A percentile compares a stretch with the other conserved stretches of the same genome.
Conservation (phyloP, 2,797 vertebrate genomes). For the Vireo griseus region DNA sequence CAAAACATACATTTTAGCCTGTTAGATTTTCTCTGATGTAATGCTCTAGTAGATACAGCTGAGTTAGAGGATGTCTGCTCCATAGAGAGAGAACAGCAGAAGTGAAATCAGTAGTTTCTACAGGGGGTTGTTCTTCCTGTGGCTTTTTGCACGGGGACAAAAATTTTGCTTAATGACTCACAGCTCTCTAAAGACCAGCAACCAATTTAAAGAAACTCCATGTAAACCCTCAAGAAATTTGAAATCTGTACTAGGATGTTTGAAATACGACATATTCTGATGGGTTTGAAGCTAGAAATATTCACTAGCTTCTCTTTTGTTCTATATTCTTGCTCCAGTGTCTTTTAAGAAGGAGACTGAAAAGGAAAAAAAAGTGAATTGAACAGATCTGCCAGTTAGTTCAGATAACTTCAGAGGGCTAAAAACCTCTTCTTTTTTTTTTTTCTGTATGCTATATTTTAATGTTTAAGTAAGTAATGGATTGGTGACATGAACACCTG, state of each 20-base stretch:
- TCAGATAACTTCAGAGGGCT: neutral
- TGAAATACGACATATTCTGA: neutral
- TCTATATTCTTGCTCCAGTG: neutral
- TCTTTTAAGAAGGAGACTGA: neutral
- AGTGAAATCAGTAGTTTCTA: neutral
- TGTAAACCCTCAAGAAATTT: neutral
- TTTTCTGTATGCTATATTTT: neutral
- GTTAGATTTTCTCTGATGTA: neutral
- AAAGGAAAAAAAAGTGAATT: neutral
- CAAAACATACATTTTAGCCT: constrained; percentile 8
- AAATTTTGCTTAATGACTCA: neutral
- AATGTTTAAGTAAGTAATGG: neutral
- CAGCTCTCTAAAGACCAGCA: neutral
- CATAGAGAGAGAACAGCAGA: neutral
- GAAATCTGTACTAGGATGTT: neutral
- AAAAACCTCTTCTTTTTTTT: neutral
- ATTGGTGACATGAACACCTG: neutral
- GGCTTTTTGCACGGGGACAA: neutral
- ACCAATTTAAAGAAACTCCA: neutral
- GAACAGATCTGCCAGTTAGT: neutral
- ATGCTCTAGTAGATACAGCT: neutral
- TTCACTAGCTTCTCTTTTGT: neutral
- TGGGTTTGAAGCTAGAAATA: neutral
- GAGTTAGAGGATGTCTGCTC: neutral
- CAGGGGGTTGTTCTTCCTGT: neutral